Conservation (phyloP, 2,797 vertebrate species). For the Platyrinchus mystaceus region DNA sequence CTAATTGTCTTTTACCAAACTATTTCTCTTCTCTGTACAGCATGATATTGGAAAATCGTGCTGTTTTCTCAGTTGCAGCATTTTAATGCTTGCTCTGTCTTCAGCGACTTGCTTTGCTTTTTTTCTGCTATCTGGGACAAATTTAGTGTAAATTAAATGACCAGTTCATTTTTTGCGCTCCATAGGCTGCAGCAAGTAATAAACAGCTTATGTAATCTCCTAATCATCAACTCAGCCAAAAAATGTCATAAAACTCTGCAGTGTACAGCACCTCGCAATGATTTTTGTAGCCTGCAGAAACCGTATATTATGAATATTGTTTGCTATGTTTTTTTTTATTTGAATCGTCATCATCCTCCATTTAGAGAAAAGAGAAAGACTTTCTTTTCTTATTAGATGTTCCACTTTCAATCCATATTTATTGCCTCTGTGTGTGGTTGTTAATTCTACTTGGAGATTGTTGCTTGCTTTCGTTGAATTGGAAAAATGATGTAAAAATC, state of each 20-base stretch:
- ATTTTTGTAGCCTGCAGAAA: constrained; percentile 57
- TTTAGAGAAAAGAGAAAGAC: constrained; percentile 26
- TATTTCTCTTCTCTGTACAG: constrained; percentile 7
- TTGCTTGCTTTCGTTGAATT: constrained; percentile 13
- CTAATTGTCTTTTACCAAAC: constrained; percentile 24
- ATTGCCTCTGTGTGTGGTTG: constrained; percentile 3
- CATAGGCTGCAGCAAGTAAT: constrained; percentile 61
- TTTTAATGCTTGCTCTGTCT: constrained; percentile 41
- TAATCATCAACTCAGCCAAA: constrained; percentile 66
- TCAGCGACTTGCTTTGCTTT: constrained; percentile 42
- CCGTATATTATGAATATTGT: constrained; percentile 48
- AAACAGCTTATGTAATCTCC: constrained; percentile 70
- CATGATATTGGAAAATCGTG: background rate
- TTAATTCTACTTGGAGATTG: constrained; percentile 23
- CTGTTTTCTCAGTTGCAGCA: constrained; percentile 15
- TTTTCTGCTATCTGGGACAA: constrained; percentile 45
- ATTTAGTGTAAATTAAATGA: constrained; percentile 68
- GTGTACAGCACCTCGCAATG: constrained; percentile 35
- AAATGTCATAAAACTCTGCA: constrained; percentile 56
- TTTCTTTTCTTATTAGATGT: constrained; percentile 17
- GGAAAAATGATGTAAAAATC: background rate
- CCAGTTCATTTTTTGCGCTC: constrained; percentile 58
- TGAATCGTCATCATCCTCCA: constrained; percentile 24
- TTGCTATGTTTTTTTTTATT: constrained; percentile 34
- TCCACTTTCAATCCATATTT: constrained; percentile 27